These are phyloP conservation scores for Zoroaster sp. DNA, from an alignment of 53 echinoderm and acorn worm species.

Conservation along the genomic window DNA sequence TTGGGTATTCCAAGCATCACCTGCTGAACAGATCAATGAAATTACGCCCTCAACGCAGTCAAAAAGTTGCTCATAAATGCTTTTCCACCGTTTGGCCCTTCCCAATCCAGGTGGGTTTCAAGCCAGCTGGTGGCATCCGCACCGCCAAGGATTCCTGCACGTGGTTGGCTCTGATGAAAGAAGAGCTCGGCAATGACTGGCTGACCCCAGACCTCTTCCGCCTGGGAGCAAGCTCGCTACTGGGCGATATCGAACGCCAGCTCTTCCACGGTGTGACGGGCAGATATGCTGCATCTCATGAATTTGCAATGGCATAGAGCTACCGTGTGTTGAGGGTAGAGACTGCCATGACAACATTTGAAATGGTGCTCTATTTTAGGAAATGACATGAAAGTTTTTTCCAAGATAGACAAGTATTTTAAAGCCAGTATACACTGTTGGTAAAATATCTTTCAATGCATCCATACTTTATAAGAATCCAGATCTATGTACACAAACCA, in stretches of 20 bases:
- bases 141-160: conserved; percentile 94
- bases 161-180: conserved; percentile 95
- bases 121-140: conserved; percentile 95
- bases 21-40: too few relatives aligned
- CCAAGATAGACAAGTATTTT: too few relatives aligned
- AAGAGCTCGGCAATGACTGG: conserved; percentile 99
- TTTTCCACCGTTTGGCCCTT: neutral
- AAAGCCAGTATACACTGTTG: too few relatives aligned
- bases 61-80: neutral
- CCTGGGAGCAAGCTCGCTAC: conserved; percentile 85
- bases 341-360: too few relatives aligned
- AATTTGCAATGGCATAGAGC: conserved; percentile 82
- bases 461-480: too few relatives aligned
- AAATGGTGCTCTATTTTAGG: too few relatives aligned
- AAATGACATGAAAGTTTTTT: too few relatives aligned
- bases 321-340: neutral
- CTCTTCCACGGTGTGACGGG: conserved; percentile 94
- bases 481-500: too few relatives aligned
- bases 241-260: conserved; percentile 93
- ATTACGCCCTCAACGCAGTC: too few relatives aligned
- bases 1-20: too few relatives aligned
- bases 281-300: conserved; percentile 85
- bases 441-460: too few relatives aligned
- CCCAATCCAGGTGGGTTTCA: conserved; percentile 87
- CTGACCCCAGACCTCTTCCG: conserved; percentile 88